phyloP scores from a whole-genome alignment of 2,113 vertebrate species.

The Scatophagus argus region DNA sequence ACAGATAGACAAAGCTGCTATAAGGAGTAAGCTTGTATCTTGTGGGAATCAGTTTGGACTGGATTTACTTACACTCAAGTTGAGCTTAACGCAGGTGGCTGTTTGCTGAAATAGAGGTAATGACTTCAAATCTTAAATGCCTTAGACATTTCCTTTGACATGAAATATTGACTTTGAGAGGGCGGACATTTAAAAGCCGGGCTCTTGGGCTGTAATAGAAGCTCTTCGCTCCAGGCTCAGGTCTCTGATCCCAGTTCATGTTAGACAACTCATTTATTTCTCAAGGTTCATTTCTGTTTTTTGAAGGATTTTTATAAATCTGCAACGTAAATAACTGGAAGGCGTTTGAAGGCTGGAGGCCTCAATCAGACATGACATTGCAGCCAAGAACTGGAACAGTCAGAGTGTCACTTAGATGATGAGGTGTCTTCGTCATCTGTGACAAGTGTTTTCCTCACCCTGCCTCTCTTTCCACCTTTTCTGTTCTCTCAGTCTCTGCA shows the following conservation, averaged over 20 bases:
- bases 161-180: conserved; percentile 58
- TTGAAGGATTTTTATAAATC: conserved; percentile 31
- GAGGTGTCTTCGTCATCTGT: conserved; percentile 27
- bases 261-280: conserved; percentile 17
- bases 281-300: conserved; percentile 27
- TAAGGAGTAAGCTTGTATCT: conserved; percentile 30
- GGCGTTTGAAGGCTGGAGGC: background rate
- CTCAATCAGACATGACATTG: conserved; percentile 36
- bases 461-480: conserved; percentile 4
- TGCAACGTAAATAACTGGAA: conserved; percentile 20
- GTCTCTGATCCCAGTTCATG: conserved; percentile 26
- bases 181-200: conserved; percentile 25
- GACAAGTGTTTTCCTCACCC: conserved; percentile 25
- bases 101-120: conserved; percentile 22
- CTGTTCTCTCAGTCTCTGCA: conserved; percentile 10
- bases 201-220: conserved; percentile 35
- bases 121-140: background rate
- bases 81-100: conserved; percentile 37
- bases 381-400: conserved; percentile 26
- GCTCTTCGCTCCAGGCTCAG: conserved; percentile 32
- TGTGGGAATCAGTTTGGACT: conserved; percentile 57
- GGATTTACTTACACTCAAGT: conserved; percentile 31
- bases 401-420: conserved; percentile 33
- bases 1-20: conserved; percentile 66
- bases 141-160: conserved; percentile 43